phyloP scores from a whole-genome alignment of 1,140 invertebrate species.

The Caerostris darwini region DNA sequence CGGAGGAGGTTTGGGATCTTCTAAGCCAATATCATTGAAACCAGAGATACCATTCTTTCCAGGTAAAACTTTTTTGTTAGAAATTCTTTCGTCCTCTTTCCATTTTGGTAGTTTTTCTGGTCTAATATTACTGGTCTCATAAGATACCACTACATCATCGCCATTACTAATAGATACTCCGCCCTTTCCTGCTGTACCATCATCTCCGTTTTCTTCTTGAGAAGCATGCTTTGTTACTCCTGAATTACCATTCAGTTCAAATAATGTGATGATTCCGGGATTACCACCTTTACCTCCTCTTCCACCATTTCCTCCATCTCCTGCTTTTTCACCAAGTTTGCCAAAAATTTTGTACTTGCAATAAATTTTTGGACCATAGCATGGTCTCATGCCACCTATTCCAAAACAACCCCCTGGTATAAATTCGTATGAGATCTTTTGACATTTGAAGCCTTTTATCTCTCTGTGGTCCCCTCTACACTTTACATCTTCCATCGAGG shows the following conservation, averaged over 20 bases:
- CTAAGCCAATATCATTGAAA: neutral
- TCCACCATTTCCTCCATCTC: slow-evolving; percentile 7
- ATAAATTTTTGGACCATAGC: neutral
- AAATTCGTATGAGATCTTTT: neutral
- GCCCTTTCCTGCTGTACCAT: neutral
- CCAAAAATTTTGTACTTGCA: neutral
- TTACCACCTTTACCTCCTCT: neutral
- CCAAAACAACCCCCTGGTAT: neutral
- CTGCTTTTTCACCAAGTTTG: neutral
- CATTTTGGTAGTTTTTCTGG: too few relatives aligned
- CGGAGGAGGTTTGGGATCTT: neutral
- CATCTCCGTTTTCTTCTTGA: neutral
- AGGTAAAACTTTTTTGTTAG: neutral
- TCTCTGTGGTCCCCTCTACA: neutral
- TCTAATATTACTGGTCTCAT: too few relatives aligned
- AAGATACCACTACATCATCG: neutral
- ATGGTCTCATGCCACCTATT: neutral
- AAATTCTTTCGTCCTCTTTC: neutral
- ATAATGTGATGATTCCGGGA: neutral
- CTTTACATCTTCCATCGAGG: neutral
- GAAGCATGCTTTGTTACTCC: neutral
- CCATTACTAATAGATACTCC: neutral
- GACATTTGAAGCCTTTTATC: neutral
- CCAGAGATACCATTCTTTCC: neutral
- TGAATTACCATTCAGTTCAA: neutral